Evolutionary conservation across 2,113 vertebrate genomes (phyloP).

Genomic region (Piaya cayana): DNA sequence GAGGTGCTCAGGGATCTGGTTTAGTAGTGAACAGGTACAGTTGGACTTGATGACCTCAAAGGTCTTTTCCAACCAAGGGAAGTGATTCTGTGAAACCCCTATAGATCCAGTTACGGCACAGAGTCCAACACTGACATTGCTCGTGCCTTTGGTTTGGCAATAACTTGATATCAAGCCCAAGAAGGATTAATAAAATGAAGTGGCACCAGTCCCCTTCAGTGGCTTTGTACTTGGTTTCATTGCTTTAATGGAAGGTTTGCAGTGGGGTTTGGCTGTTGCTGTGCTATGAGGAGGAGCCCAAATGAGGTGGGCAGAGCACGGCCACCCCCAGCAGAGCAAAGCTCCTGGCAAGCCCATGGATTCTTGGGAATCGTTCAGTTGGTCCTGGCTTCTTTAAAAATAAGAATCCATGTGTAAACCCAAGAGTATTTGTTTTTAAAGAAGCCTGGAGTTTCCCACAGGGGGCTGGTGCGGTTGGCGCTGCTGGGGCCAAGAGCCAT

Average conservation of each 20-base stretch:
- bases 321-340: too few species aligned
- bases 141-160: background rate
- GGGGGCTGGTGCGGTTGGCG: background rate
- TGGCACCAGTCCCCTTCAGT: background rate
- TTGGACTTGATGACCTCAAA: too few species aligned
- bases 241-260: background rate
- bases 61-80: too few species aligned
- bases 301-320: background rate
- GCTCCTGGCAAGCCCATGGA: background rate
- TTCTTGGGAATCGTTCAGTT: background rate
- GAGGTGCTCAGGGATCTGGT: too few species aligned
- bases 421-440: background rate
- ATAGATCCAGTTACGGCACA: background rate
- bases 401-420: background rate
- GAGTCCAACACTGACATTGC: background rate
- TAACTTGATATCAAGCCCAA: background rate
- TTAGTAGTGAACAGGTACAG: too few species aligned
- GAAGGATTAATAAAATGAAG: background rate
- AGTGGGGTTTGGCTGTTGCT: background rate
- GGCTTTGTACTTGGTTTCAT: background rate
- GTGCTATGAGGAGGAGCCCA: background rate
- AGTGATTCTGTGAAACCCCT: background rate
- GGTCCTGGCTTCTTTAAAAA: constrained; percentile 29
- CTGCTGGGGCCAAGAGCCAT: background rate
- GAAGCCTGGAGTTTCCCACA: constrained; percentile 15